These are phyloP conservation scores for Cynocephalus volans DNA, from an alignment of 2,113 vertebrate genomes.

Conservation along the genomic window DNA sequence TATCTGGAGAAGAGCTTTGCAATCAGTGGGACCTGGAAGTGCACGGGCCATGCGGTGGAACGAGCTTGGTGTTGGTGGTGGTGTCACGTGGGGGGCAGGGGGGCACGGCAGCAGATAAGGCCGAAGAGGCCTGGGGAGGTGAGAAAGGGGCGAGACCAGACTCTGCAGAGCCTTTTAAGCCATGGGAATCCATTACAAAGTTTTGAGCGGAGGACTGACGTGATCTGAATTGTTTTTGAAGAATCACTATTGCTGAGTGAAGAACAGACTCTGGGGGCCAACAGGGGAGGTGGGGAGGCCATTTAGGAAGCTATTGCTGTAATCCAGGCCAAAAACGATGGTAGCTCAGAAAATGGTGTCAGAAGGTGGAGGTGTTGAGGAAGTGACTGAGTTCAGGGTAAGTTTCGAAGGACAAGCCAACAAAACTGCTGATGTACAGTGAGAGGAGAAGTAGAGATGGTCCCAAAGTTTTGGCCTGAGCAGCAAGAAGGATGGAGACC, in stretches of 20 bases:
- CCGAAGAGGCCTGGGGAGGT: neutral
- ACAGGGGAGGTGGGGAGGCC: neutral
- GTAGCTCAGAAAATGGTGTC: neutral
- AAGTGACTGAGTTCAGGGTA: neutral
- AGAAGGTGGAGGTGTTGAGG: neutral
- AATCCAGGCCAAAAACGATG: neutral
- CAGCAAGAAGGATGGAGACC: neutral
- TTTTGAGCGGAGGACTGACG: neutral
- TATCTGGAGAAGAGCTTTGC: neutral
- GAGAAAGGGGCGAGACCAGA: neutral
- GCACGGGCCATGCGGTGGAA: no score
- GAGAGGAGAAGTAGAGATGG: neutral
- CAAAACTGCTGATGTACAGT: no score
- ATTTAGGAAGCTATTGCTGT: neutral
- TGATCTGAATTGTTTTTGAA: neutral
- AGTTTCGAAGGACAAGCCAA: neutral
- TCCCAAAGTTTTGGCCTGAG: neutral
- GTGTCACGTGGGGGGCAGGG: accelerated
- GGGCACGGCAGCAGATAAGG: neutral
- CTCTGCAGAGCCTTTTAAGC: neutral
- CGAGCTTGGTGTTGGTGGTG: neutral
- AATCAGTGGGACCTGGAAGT: no score
- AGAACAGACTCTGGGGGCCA: neutral
- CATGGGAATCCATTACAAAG: neutral
- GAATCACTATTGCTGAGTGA: neutral